Conservation (phyloP, 2,888 invertebrate genomes). For the Pandemis corylana region DNA sequence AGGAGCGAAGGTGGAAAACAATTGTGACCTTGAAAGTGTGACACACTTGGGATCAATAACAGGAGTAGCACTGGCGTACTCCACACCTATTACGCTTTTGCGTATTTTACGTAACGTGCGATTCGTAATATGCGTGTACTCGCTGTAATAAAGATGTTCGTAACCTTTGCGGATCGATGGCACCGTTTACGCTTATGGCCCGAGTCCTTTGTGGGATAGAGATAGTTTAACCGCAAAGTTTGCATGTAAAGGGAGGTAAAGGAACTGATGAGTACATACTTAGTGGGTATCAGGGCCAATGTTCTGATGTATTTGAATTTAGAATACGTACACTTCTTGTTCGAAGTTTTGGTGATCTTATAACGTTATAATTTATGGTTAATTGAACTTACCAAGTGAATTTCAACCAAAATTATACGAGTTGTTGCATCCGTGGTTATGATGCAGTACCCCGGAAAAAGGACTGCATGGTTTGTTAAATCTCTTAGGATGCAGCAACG, state of each 20-base stretch:
- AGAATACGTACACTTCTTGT: not conserved
- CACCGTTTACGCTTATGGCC: slow-evolving; percentile 8
- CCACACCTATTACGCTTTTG: slow-evolving; percentile 22
- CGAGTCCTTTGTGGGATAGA: slow-evolving; percentile 3
- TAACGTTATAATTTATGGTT: too few species aligned
- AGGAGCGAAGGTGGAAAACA: slow-evolving; percentile 63
- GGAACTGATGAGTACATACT: slow-evolving; percentile 11
- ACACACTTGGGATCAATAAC: slow-evolving; percentile 63
- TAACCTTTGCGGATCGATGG: slow-evolving; percentile 23
- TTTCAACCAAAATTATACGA: too few species aligned
- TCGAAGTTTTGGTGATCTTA: not conserved
- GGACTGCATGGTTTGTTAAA: too few species aligned
- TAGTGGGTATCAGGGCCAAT: not conserved
- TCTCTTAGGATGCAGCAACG: too few species aligned
- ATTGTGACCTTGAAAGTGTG: slow-evolving; percentile 68
- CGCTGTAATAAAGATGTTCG: slow-evolving; percentile 3
- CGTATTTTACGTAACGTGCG: slow-evolving; percentile 38
- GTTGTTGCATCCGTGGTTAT: too few species aligned
- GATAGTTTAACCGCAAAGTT: slow-evolving; percentile 16
- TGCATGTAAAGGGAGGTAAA: slow-evolving; percentile 8
- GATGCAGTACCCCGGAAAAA: too few species aligned
- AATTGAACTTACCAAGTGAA: too few species aligned
- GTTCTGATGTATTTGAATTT: not conserved
- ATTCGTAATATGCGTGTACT: slow-evolving; percentile 15
- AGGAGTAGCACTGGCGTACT: slow-evolving; percentile 42